These are phyloP conservation scores for Eristalis arbustorum DNA, from an alignment of 2,888 invertebrate genomes.

Conservation along the genomic window DNA sequence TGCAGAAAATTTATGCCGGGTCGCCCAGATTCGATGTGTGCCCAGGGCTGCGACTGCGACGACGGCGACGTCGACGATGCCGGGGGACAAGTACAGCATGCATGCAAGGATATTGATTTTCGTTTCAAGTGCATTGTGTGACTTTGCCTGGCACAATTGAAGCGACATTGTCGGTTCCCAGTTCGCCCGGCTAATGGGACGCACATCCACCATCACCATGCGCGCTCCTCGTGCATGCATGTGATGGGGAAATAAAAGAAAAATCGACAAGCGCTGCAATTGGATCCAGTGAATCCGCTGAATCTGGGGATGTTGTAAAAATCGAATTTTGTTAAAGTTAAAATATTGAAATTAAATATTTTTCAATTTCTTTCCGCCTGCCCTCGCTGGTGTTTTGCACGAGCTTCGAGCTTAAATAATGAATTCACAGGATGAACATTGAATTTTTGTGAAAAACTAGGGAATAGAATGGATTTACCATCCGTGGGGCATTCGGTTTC, in stretches of 20 bases:
- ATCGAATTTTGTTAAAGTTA: conserved; percentile 20
- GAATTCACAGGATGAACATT: background rate
- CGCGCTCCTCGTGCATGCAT: background rate
- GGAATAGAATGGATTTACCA: background rate
- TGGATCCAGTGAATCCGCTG: background rate
- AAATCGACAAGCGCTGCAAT: background rate
- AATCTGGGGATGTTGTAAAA: conserved; percentile 8
- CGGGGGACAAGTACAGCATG: background rate
- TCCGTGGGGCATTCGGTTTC: background rate
- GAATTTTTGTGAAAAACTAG: background rate
- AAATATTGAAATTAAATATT: conserved; percentile 23
- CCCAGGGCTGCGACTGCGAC: background rate
- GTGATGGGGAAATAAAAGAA: background rate
- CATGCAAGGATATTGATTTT: conserved; percentile 53
- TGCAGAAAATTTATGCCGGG: conserved; percentile 53
- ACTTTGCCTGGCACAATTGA: conserved; percentile 31
- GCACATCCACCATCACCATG: background rate
- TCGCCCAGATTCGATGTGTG: conserved; percentile 32
- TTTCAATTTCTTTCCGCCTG: background rate
- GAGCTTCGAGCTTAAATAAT: background rate
- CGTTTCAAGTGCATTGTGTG: conserved; percentile 53
- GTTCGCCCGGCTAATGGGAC: conserved; percentile 7
- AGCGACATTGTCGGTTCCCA: background rate
- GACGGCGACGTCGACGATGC: no score
- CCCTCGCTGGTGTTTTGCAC: background rate